phyloP scores from a whole-genome alignment of 35 echinoderm and acorn worm genomes.

The Hemicentrotus pulcherrimus region DNA sequence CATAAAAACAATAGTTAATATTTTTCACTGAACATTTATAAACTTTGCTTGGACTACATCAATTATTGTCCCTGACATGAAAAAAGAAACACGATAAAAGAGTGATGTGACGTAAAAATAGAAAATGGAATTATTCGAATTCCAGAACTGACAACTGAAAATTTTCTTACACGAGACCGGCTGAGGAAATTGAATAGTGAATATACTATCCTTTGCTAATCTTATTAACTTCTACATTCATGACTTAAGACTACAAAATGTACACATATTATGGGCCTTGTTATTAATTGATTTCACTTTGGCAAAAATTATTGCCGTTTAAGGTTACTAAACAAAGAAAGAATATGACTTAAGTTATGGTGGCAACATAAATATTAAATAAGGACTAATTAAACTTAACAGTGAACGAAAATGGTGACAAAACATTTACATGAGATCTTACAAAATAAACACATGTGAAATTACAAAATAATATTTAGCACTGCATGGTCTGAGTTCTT shows the following conservation, averaged over 20 bases:
- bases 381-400: background rate
- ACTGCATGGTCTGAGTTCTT: too few species aligned
- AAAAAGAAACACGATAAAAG: slow-evolving; percentile 9
- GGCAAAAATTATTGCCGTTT: background rate
- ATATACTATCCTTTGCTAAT: background rate
- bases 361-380: background rate
- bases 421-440: background rate
- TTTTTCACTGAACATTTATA: slow-evolving; percentile 24
- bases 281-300: background rate
- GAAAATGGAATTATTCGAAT: background rate
- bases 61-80: slow-evolving; percentile 30
- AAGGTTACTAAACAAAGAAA: background rate
- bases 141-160: background rate
- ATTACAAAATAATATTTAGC: too few species aligned
- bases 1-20: slow-evolving; percentile 31
- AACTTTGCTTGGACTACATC: slow-evolving; percentile 28
- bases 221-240: background rate
- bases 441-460: background rate
- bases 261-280: background rate
- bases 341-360: background rate
- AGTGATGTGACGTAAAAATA: slow-evolving; percentile 28
- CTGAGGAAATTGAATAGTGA: background rate
- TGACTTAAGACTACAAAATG: background rate
- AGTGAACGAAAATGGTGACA: background rate
- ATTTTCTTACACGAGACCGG: background rate